Percentiles rank a stretch among this genome's conserved stretches.
phyloP scores from a whole-genome alignment of 2,113 vertebrate species.

The Nothocercus nigrocapillus region DNA sequence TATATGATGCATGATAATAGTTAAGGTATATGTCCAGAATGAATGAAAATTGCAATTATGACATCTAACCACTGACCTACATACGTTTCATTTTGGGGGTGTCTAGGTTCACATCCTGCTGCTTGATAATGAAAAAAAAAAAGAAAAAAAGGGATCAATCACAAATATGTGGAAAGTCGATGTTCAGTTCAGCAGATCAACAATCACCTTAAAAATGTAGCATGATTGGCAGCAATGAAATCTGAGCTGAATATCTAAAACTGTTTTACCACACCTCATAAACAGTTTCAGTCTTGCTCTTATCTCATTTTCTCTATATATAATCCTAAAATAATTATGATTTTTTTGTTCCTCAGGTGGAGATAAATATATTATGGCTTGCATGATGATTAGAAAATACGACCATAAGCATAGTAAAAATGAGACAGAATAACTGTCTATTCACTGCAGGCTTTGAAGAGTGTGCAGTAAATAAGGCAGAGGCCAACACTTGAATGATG shows the following conservation, averaged over 20 bases:
- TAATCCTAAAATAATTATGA: neutral
- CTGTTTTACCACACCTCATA: neutral
- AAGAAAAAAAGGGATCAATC: neutral
- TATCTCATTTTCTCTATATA: neutral
- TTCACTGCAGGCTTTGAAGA: neutral
- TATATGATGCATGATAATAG: neutral
- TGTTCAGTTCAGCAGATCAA: neutral
- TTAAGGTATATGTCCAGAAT: neutral
- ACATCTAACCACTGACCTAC: neutral
- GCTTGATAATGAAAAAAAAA: neutral
- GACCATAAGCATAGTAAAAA: neutral
- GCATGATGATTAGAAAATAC: neutral
- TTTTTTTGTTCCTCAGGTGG: neutral
- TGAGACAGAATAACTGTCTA: neutral
- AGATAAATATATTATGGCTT: neutral
- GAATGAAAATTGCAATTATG: neutral
- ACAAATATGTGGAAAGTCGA: neutral
- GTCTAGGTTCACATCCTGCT: neutral
- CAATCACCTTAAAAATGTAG: neutral
- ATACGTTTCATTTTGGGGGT: neutral
- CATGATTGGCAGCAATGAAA: neutral
- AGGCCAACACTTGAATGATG: conserved; percentile 5
- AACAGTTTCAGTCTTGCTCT: neutral
- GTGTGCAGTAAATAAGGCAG: neutral
- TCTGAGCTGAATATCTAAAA: neutral